Conservation (phyloP, 2,888 invertebrate genomes). For the Zhuqinia jingwanae region DNA sequence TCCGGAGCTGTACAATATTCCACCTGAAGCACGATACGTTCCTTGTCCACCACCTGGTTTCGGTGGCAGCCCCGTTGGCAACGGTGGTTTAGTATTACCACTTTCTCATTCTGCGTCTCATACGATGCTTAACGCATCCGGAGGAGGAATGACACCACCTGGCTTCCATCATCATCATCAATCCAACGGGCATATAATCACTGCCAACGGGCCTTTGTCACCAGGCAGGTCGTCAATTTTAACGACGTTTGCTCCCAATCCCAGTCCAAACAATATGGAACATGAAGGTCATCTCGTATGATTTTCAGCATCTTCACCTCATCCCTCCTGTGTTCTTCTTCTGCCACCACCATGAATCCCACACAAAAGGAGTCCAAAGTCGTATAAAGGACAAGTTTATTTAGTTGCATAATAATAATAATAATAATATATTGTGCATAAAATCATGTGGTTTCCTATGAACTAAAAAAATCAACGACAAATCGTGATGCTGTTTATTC, state of each 20-base stretch:
- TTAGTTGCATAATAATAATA: not conserved
- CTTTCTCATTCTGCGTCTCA: conserved; percentile 80
- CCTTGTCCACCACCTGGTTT: conserved; percentile 90
- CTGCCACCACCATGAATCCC: not conserved
- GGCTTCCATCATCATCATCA: conserved; percentile 83
- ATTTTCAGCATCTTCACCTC: conserved; percentile 60
- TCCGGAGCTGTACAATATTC: conserved; percentile 91
- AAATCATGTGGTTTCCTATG: not conserved
- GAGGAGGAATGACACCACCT: conserved; percentile 61
- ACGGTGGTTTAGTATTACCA: conserved; percentile 84
- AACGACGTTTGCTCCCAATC: conserved; percentile 80
- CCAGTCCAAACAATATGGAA: conserved; percentile 80
- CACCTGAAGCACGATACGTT: conserved; percentile 86
- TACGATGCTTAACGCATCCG: conserved; percentile 76
- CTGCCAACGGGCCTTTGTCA: conserved; percentile 77
- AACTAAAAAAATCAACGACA: not conserved
- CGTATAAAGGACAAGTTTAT: not conserved
- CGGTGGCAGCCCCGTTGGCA: conserved; percentile 83
- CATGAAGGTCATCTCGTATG: conserved; percentile 80
- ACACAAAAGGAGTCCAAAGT: not conserved
- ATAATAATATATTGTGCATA: not conserved
- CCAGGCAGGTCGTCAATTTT: conserved; percentile 79
- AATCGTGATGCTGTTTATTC: not conserved
- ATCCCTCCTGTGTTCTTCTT: conserved; percentile 54
- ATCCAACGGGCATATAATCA: conserved; percentile 78